A percentile compares a stretch with the other conserved stretches of the same genome.
These are phyloP conservation scores for Polydrusus cervinus DNA, from an alignment of 2,888 invertebrate genomes.

Conservation along the genomic window DNA sequence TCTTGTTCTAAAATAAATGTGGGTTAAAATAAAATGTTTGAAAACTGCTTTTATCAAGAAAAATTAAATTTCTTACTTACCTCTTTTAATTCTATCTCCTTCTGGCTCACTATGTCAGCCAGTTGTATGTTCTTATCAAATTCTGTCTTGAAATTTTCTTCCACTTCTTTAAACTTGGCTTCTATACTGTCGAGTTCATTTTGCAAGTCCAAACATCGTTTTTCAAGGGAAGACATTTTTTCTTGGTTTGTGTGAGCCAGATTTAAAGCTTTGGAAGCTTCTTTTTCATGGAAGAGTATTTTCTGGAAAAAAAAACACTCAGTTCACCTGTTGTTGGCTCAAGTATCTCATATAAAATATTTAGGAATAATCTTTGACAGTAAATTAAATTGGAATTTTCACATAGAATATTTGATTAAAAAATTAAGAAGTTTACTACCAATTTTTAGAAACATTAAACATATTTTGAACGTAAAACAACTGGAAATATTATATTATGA, in stretches of 20 bases:
- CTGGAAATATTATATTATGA: too few relatives aligned
- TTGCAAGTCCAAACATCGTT: constrained; percentile 72
- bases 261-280: constrained; percentile 82
- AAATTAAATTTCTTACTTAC: constrained; percentile 69
- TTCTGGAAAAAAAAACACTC: constrained; percentile 65
- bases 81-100: constrained; percentile 75
- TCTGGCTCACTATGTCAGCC: constrained; percentile 76
- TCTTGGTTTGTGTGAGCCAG: constrained; percentile 81
- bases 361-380: too few relatives aligned
- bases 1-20: constrained; percentile 63
- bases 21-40: too few relatives aligned
- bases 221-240: constrained; percentile 75
- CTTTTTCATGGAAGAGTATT: constrained; percentile 79
- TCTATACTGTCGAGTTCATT: constrained; percentile 67
- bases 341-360: too few relatives aligned
- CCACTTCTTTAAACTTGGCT: constrained; percentile 57
- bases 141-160: constrained; percentile 60
- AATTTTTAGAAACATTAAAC: too few relatives aligned
- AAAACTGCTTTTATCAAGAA: too few relatives aligned
- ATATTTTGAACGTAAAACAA: too few relatives aligned
- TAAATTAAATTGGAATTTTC: too few relatives aligned
- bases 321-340: not conserved
- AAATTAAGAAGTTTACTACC: too few relatives aligned
- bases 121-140: constrained; percentile 73
- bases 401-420: too few relatives aligned